Conservation (phyloP, 2,888 invertebrate genomes). For the Volucella bombylans region DNA sequence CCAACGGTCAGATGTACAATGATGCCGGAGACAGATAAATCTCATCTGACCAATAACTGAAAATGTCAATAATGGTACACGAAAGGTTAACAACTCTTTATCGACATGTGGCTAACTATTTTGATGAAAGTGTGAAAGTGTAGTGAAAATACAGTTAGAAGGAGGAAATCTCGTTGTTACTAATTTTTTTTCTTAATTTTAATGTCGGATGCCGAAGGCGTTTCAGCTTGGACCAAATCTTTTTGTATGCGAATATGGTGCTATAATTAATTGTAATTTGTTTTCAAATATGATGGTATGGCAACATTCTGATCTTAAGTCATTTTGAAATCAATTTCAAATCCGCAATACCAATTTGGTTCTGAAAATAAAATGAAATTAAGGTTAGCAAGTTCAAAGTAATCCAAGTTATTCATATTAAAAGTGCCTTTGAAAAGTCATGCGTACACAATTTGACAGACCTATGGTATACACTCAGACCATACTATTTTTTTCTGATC, state of each 20-base stretch:
- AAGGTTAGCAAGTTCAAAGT: too few relatives aligned
- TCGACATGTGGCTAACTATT: conserved; percentile 10
- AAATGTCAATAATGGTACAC: conserved; percentile 57
- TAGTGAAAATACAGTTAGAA: conserved; percentile 23
- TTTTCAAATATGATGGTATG: too few relatives aligned
- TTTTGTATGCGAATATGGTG: background rate
- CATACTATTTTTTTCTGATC: too few relatives aligned
- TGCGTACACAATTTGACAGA: too few relatives aligned
- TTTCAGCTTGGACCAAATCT: background rate
- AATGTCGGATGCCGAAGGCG: conserved; percentile 10
- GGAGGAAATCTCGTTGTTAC: conserved; percentile 5
- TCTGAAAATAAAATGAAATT: too few relatives aligned
- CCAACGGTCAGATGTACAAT: conserved; percentile 31
- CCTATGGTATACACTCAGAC: too few relatives aligned
- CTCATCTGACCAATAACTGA: conserved; percentile 45
- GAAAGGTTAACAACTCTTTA: conserved; percentile 33
- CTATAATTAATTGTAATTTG: too few relatives aligned
- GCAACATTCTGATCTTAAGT: too few relatives aligned
- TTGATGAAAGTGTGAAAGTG: conserved; percentile 56
- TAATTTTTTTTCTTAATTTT: conserved; percentile 7
- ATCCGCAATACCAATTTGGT: too few relatives aligned
- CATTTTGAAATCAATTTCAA: too few relatives aligned
- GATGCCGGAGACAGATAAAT: conserved; percentile 44
- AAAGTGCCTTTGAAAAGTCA: too few relatives aligned
- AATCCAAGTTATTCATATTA: too few relatives aligned